These are phyloP conservation scores for Bruchidius siliquastri DNA, from an alignment of 2,888 invertebrate genomes.

Conservation along the genomic window DNA sequence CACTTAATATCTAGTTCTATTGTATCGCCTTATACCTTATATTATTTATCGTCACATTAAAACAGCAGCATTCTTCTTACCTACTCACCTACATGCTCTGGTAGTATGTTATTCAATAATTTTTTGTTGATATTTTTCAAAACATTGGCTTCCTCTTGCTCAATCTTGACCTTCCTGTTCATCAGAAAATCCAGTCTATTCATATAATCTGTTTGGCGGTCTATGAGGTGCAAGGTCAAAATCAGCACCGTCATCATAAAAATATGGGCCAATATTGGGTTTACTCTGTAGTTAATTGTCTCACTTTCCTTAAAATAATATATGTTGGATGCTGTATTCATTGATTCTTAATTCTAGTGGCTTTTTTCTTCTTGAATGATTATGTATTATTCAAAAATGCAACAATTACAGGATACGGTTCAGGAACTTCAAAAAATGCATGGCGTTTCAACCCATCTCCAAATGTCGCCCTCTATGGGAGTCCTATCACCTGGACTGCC, in stretches of 20 bases:
- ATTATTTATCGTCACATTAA: too few relatives aligned
- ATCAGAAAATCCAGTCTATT: constrained; percentile 77
- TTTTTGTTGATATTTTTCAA: constrained; percentile 84
- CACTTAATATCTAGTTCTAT: too few relatives aligned
- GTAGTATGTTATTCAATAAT: constrained; percentile 87
- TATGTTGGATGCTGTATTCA: background rate
- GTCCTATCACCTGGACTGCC: too few relatives aligned
- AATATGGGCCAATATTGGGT: constrained; percentile 67
- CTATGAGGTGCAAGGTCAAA: constrained; percentile 75
- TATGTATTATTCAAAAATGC: too few relatives aligned
- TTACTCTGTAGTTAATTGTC: constrained; percentile 66
- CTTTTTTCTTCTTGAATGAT: too few relatives aligned
- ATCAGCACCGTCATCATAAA: constrained; percentile 69
- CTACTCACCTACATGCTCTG: constrained; percentile 79
- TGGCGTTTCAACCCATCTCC: too few relatives aligned
- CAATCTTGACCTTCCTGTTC: constrained; percentile 71
- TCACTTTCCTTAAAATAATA: constrained; percentile 55
- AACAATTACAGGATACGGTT: too few relatives aligned
- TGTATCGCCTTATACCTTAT: too few relatives aligned
- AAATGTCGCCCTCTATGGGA: too few relatives aligned
- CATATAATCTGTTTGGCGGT: constrained; percentile 85
- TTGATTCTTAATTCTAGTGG: background rate
- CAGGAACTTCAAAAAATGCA: too few relatives aligned
- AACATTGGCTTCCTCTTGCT: constrained; percentile 81
- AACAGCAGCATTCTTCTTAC: background rate